Evolutionary conservation across 2,888 invertebrate genomes (phyloP), one percentile per base, ranked within the genome.

Genomic region (Cryptosula pallasiana): DNA sequence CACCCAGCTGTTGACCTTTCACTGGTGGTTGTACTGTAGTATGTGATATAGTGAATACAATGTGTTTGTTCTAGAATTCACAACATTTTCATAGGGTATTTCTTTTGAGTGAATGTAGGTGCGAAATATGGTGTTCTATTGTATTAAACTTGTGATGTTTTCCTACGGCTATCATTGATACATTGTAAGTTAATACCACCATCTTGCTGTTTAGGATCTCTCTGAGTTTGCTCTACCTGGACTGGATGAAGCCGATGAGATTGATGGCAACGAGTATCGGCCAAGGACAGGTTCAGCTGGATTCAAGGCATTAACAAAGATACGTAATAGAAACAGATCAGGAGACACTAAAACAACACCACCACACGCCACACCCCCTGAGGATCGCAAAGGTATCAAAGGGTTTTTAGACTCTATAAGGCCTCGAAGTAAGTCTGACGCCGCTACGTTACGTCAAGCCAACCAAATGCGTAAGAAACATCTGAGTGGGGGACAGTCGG

Each of bases 151-250:
- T n/a, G n/a, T 45, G 20, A 20, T 45, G 9, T 45, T 45, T 13
- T 45, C 45, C 45, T 45, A 20, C 45, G 45, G 45, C 45, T 45
- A 45, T 45, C 45, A 13, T 45, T 45, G 45, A 45, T 5, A 20
- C 45, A 13, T 45, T 45, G 20, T 45, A 45, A 45, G 45, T 45
- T 5, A 45, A 13, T 13, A 20, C 45, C 20, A 45, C 45, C 25
- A 25, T 57, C 25, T n/a, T 57, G n/a, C n/a, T 63, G 25, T 77
- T 20, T 79, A 83, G 82, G 83, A 83, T 73, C 76, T 83, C 72
- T 81, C 82, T 77, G 80, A 81, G 72, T 81, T 81, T 76, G 82
- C 82, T 29, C 81, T 83, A 82, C 81, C 80, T 1, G 75, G 80
- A 75, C 75, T 81, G 76, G 80, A 81, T 16, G 58, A 29, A 2